phyloP scores from a whole-genome alignment of 2,888 invertebrate species.

The Onthophagus sagittarius region DNA sequence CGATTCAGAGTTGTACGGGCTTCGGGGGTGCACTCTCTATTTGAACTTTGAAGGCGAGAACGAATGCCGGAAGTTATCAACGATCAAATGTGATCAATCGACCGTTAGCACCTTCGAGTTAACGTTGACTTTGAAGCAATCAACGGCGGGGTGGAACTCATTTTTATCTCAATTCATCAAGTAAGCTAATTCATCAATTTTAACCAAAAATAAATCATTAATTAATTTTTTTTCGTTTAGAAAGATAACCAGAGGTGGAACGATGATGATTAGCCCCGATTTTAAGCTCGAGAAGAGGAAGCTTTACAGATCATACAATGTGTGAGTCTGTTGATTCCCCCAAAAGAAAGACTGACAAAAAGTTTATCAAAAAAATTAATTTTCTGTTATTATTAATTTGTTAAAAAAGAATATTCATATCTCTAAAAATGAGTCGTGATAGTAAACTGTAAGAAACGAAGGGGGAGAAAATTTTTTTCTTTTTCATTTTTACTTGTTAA shows the following conservation, averaged over 20 bases:
- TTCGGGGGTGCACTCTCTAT: constrained; percentile 81
- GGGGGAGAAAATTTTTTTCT: neutral
- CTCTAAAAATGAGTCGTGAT: neutral
- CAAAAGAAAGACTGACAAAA: neutral
- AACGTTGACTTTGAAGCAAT: constrained; percentile 81
- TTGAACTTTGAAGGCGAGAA: constrained; percentile 72
- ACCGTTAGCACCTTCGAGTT: constrained; percentile 88
- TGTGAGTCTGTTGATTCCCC: constrained; percentile 25
- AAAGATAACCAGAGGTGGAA: constrained; percentile 80
- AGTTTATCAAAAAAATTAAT: neutral
- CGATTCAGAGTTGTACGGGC: constrained; percentile 85
- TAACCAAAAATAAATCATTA: too few relatives aligned
- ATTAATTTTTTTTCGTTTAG: constrained; percentile 50
- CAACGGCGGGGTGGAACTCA: constrained; percentile 79
- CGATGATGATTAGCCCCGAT: constrained; percentile 83
- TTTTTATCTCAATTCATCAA: constrained; percentile 84
- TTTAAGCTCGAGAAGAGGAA: constrained; percentile 90
- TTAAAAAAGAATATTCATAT: neutral
- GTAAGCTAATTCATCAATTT: constrained; percentile 54
- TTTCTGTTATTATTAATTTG: neutral
- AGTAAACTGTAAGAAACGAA: neutral
- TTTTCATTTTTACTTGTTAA: neutral
- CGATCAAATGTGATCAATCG: constrained; percentile 78
- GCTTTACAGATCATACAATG: constrained; percentile 70
- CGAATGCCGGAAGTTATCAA: constrained; percentile 66